Base-by-base conservation (phyloP, 2,113 vertebrate species). In the Sapayoa aenigma region DNA sequence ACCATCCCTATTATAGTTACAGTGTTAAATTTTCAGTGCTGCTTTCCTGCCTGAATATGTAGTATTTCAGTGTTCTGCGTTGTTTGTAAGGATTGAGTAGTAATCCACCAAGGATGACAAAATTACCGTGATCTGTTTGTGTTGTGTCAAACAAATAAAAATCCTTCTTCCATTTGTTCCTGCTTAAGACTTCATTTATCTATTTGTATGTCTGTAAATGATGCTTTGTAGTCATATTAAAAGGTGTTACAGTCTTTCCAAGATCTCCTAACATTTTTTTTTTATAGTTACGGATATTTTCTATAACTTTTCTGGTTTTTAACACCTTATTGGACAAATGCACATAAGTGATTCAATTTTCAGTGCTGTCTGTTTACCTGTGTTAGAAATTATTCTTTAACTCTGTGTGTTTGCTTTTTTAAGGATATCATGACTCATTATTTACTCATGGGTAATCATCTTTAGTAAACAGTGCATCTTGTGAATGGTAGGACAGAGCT, bases 351-450 rank as follows among this genome's bases (percentile, higher is more conserved):
- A 81, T 95, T 94, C 13, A 63, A 23, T 90, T 89, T 97, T 76
- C 91, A 87, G 74, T 80, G 35, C 71, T 56, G 49, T 86, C 50
- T 94, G 30, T 88, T 93, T 95, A 55, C 44, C 53, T 55, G 1
- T 62, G 55, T 77, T 90, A 93, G 56, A 95, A 95, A 93, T 94
- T 95, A 91, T 66, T 94, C 91, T 97, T 96, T 91, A 97, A 94
- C 95, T 90, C 75, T 39, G 44, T 52, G 37, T 93, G 74, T 95
- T 96, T 97, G 90, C 93, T 82, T 96, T 97, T 93, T 96, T 88
- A 88, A 95, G 93, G 71, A 14, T 95, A 93, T 74, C 67, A 87
- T 97, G 95, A 97, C 80, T 97, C 91, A 96, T 95, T 96, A 91
- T 96, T 97, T 97, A 95, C 91, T 94, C 20, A 58, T 53, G 93